A percentile compares a stretch with the other conserved stretches of the same genome.
These are phyloP conservation scores for Laticauda colubrina DNA, from an alignment of 2,113 vertebrate genomes.

Conservation along the genomic window DNA sequence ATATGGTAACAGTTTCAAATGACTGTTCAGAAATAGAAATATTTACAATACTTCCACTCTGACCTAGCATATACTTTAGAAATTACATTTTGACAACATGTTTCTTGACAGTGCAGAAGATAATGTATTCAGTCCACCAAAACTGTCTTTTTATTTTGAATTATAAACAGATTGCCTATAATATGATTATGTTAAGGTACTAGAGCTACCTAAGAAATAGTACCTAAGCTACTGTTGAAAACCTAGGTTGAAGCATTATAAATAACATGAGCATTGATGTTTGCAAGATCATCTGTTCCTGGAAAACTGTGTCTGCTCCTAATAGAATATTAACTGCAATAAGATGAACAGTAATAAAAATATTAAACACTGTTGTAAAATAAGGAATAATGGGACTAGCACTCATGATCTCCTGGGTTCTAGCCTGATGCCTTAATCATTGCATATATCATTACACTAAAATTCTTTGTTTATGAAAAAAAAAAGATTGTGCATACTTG, in stretches of 20 bases:
- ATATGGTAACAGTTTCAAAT: constrained; percentile 74
- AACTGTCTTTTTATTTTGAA: constrained; percentile 66
- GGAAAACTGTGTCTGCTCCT: constrained; percentile 53
- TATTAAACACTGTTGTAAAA: background rate
- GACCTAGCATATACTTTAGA: constrained; percentile 54
- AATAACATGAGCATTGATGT: constrained; percentile 66
- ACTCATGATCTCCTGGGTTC: background rate
- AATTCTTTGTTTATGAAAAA: background rate
- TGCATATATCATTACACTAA: background rate
- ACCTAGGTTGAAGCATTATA: constrained; percentile 66
- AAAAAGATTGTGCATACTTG: rapidly evolving
- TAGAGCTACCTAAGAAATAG: constrained; percentile 55
- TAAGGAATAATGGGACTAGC: constrained; percentile 22
- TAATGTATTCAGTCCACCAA: constrained; percentile 64
- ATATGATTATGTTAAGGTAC: constrained; percentile 64
- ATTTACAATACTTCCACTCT: constrained; percentile 58
- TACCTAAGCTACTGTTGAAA: constrained; percentile 65
- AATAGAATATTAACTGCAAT: constrained; percentile 21
- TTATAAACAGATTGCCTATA: constrained; percentile 65
- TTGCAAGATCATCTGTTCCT: constrained; percentile 58
- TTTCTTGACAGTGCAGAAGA: constrained; percentile 53
- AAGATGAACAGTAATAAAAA: background rate
- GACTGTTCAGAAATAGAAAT: constrained; percentile 75
- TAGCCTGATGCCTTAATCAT: background rate
- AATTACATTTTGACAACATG: constrained; percentile 49